These are phyloP conservation scores for Apocrypta bakeri DNA, from an alignment of 1,140 invertebrate species.

Conservation along the genomic window DNA sequence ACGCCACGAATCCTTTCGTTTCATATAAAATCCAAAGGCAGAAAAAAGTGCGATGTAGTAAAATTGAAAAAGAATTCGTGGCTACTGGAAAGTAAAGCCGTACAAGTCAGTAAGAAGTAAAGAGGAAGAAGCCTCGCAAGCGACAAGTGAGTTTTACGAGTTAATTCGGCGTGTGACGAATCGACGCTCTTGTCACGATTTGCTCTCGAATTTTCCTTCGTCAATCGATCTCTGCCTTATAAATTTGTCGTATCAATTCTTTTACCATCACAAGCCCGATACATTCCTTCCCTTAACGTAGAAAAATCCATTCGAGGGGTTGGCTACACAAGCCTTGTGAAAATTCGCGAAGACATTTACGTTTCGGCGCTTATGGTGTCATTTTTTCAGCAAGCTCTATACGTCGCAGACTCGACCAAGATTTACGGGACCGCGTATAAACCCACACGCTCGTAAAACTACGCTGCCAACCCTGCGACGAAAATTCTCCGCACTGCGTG, in stretches of 20 bases:
- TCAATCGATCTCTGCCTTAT: neutral
- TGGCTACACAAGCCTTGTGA: neutral
- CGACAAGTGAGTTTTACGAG: slow-evolving; percentile 43
- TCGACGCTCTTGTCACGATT: slow-evolving; percentile 20
- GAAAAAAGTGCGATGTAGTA: neutral
- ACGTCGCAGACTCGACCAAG: neutral
- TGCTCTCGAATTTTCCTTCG: neutral
- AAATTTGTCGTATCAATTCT: neutral
- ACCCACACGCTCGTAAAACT: slow-evolving; percentile 11
- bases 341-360: slow-evolving; percentile 32
- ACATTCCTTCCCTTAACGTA: neutral
- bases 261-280: neutral
- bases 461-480: neutral
- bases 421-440: slow-evolving; percentile 24
- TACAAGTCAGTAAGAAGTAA: slow-evolving; percentile 8
- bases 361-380: slow-evolving; percentile 23
- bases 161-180: slow-evolving; percentile 37
- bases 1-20: slow-evolving; percentile 17
- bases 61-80: slow-evolving; percentile 30
- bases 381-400: slow-evolving; percentile 1
- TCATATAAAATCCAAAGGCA: no score
- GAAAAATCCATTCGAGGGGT: neutral
- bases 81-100: slow-evolving; percentile 29
- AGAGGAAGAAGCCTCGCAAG: slow-evolving; percentile 17
- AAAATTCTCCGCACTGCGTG: slow-evolving; percentile 4